These are phyloP conservation scores for Ephestia elutella DNA, from an alignment of 1,140 invertebrate species.

Conservation along the genomic window DNA sequence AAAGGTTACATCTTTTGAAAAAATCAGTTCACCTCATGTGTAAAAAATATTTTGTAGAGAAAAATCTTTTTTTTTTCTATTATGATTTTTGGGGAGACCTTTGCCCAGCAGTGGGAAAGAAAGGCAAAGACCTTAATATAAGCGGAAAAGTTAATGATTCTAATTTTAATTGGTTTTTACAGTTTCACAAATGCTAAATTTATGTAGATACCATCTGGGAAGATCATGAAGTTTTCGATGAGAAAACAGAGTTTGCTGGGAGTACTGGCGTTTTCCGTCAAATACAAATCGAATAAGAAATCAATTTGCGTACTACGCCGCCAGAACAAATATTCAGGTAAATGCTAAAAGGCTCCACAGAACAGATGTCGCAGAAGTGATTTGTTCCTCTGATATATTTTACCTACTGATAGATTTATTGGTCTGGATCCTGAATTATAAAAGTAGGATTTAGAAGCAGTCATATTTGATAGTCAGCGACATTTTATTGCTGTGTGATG, in stretches of 20 bases:
- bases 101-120: too few species aligned
- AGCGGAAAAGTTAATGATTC: too few species aligned
- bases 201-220: background rate
- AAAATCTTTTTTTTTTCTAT: too few species aligned
- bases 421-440: background rate
- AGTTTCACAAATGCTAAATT: too few species aligned
- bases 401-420: background rate
- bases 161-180: too few species aligned
- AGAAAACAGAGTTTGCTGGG: background rate
- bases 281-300: constrained; percentile 33
- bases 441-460: background rate
- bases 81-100: too few species aligned
- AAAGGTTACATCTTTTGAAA: too few species aligned
- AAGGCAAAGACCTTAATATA: too few species aligned
- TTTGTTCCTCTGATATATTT: background rate
- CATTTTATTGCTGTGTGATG: too few species aligned
- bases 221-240: background rate
- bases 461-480: too few species aligned
- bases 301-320: constrained; percentile 37
- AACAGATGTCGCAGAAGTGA: constrained; percentile 11
- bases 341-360: constrained; percentile 36
- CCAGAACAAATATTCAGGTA: constrained; percentile 49
- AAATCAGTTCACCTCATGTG: too few species aligned
- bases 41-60: too few species aligned
- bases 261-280: constrained; percentile 13